Evolutionary conservation across 2,888 invertebrate genomes (phyloP).

Genomic region (Mythimna lalbum): DNA sequence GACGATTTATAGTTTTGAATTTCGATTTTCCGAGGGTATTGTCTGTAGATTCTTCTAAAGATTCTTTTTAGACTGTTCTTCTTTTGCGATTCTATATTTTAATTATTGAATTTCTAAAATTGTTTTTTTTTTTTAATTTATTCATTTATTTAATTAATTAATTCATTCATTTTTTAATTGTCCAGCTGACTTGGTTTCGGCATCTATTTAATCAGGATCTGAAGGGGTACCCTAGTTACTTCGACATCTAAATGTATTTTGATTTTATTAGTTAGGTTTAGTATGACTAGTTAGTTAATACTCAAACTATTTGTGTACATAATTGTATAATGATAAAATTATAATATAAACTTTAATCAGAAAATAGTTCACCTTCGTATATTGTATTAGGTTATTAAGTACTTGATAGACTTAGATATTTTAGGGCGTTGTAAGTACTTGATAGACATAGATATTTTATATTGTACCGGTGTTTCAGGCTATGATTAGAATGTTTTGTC

Average conservation of each 20-base stretch:
- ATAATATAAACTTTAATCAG: conserved; percentile 8
- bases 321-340: too few relatives aligned
- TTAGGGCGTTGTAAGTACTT: not conserved
- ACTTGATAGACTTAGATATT: not conserved
- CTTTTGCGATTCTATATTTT: not conserved
- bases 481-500: not conserved
- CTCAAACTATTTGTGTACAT: too few relatives aligned
- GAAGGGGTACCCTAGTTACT: too few relatives aligned
- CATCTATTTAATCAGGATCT: too few relatives aligned
- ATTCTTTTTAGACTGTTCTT: not conserved
- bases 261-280: too few relatives aligned
- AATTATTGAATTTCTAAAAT: not conserved
- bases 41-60: not conserved
- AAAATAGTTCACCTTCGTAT: conserved; percentile 7
- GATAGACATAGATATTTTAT: not conserved
- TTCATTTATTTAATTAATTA: too few relatives aligned
- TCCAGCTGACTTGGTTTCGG: too few relatives aligned
- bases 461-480: not conserved
- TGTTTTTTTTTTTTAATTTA: not conserved
- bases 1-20: not conserved
- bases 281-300: too few relatives aligned
- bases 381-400: not conserved
- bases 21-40: not conserved
- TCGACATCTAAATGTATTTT: too few relatives aligned
- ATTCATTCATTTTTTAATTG: too few relatives aligned